Evolutionary conservation across 2,113 vertebrate species (phyloP), one percentile per base, ranked within the genome.

Genomic region (Cyanoderma ruficeps): DNA sequence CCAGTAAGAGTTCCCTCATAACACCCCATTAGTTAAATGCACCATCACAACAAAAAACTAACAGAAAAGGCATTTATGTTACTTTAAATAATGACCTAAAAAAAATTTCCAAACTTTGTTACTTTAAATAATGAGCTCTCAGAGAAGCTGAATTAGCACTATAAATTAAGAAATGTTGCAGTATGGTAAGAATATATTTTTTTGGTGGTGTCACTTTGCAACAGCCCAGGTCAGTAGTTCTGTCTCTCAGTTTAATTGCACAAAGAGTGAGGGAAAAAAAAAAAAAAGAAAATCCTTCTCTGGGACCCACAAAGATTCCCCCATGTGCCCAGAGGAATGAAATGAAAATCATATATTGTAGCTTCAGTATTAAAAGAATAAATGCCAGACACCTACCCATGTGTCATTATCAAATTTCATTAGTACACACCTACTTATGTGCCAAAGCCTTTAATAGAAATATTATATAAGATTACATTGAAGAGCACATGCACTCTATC

Each of bases 51-150:
- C 92, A 96, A 95, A 94, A 95, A 88, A 46, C 41, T 90, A 77
- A 78, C 46, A 31, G 85, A 92, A 85, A 50, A 31, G 4, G 6
- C 10, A 15, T 68, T 61, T 74, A 31, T 50, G 79, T 50, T 87
- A 30, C 20, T 89, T 79, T 89, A 93, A 89, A 83, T 44, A 67
- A 72, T 72, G 30, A 84, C 39, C 41, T 90, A 81, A 63, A 49
- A 59, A 75, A 52, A 69, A 52, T 8, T 4, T 28, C 19, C 22
- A 25, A 28, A 16, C 49, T 89, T 85, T 90, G 52, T 92, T 91
- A 82, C 49, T 95, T 95, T 89, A 96, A 96, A 88, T 72, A 96
- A 88, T 91, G 92, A 96, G 50, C 50, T 81, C 55, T 96, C 81
- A 92, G 47, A 94, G 56, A 87, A 87, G 42, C 35, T 91, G 49